Conservation (phyloP, 2,113 vertebrate species). For the Phyllostomus hastatus region DNA sequence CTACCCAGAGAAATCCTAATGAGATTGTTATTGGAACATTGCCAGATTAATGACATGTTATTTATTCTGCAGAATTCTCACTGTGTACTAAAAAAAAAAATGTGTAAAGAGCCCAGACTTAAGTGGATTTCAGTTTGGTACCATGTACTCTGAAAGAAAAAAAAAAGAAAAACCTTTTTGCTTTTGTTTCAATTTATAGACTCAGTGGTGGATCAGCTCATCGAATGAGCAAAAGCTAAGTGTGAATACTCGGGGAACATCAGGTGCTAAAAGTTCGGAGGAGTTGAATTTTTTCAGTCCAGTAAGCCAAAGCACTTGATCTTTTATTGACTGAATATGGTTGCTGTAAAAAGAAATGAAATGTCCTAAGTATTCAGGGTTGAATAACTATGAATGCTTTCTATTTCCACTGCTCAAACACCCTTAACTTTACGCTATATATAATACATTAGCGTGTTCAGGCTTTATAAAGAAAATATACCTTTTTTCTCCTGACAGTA, state of each 20-base stretch:
- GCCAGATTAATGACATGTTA: not conserved
- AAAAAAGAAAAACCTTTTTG: not conserved
- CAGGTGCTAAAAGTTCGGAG: slow-evolving; percentile 68
- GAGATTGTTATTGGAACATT: not conserved
- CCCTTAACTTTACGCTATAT: slow-evolving; percentile 60
- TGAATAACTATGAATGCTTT: slow-evolving; percentile 71
- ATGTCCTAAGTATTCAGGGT: slow-evolving; percentile 73
- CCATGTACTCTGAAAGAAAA: not conserved
- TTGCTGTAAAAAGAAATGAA: slow-evolving; percentile 80
- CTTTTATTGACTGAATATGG: slow-evolving; percentile 78
- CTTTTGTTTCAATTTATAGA: slow-evolving; percentile 75
- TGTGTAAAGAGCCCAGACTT: not conserved
- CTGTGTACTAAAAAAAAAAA: not conserved
- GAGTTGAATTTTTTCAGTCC: slow-evolving; percentile 72
- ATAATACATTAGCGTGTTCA: slow-evolving; percentile 1
- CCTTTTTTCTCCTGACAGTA: not conserved
- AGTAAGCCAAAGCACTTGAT: slow-evolving; percentile 77
- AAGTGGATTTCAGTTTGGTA: not conserved
- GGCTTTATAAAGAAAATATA: slow-evolving; percentile 32
- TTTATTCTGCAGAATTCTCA: not conserved
- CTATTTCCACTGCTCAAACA: slow-evolving; percentile 65
- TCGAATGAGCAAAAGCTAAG: slow-evolving; percentile 72
- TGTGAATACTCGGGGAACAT: slow-evolving; percentile 71
- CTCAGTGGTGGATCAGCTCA: slow-evolving; percentile 54
- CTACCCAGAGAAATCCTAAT: not conserved